Percentiles rank a stretch among this genome's conserved stretches.
Evolutionary conservation across 2,797 vertebrate genomes (phyloP).

Genomic region (Apogon hyalosoma): DNA sequence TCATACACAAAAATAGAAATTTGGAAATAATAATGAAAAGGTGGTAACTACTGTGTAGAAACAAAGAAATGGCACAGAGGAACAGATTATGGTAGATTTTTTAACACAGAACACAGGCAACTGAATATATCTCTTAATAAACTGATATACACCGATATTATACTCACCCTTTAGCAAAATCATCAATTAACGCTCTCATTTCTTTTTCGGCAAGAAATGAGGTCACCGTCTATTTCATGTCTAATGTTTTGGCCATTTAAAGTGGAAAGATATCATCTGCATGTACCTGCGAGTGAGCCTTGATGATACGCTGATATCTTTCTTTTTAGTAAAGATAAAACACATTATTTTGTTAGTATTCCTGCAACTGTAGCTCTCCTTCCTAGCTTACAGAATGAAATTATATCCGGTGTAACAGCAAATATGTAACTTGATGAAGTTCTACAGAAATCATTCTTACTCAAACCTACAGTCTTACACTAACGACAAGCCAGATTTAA

Average conservation of each 20-base stretch:
- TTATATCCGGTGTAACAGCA: conserved; percentile 7
- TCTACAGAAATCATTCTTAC: conserved; percentile 1
- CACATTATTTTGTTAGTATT: neutral
- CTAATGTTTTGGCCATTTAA: too few species aligned
- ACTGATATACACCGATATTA: conserved; percentile 16
- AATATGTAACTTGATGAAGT: conserved; percentile 9
- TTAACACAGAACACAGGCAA: conserved; percentile 14
- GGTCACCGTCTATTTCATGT: too few species aligned
- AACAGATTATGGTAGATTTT: conserved; percentile 11
- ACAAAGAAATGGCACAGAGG: conserved; percentile 8
- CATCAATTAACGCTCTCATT: too few species aligned
- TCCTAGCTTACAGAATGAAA: conserved; percentile 8
- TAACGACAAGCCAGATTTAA: neutral
- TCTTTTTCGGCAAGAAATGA: too few species aligned
- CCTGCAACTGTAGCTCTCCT: neutral
- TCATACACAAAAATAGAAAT: conserved; percentile 32
- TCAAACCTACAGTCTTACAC: neutral
- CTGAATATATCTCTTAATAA: neutral
- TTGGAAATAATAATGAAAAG: conserved; percentile 36
- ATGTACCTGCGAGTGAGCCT: too few species aligned
- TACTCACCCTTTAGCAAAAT: too few species aligned
- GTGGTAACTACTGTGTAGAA: neutral
- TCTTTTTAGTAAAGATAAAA: conserved; percentile 1
- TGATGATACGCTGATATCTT: neutral
- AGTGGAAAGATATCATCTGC: too few species aligned